phyloP scores from a whole-genome alignment of 2,797 vertebrate species.

The Pseudocheirus occidentalis region DNA sequence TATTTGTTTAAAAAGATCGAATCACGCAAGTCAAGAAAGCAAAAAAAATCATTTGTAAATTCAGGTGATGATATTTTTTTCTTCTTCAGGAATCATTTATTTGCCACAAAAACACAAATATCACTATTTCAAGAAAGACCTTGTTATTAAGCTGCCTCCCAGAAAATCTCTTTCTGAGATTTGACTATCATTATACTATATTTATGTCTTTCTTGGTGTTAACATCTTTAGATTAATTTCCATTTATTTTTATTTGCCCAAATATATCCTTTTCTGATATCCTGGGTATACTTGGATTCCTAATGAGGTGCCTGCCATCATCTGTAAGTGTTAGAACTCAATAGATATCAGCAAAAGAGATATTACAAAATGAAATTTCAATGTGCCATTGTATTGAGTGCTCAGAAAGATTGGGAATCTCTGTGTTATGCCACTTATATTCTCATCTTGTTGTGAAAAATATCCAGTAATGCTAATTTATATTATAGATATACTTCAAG shows the following conservation, averaged over 20 bases:
- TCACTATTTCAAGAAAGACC: neutral
- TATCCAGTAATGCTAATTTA: neutral
- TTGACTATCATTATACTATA: neutral
- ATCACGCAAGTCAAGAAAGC: neutral
- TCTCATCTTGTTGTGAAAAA: conserved; percentile 1
- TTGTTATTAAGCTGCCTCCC: neutral
- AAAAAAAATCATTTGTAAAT: neutral
- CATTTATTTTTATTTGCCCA: neutral
- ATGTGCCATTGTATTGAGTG: conserved; percentile 12
- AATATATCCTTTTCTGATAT: neutral
- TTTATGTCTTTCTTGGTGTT: neutral
- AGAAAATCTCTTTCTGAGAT: neutral
- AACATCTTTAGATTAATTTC: neutral
- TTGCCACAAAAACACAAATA: neutral
- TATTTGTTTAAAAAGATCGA: neutral
- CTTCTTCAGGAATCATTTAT: neutral
- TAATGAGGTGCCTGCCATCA: neutral
- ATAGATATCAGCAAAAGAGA: neutral
- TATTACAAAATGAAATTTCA: neutral
- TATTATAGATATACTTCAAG: neutral
- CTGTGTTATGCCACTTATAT: neutral
- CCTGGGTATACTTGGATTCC: neutral
- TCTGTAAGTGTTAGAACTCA: neutral
- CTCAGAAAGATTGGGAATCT: neutral
- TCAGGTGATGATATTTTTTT: neutral